Evolutionary conservation across 2,113 vertebrate genomes (phyloP).

Genomic region (Labeo rohita): DNA sequence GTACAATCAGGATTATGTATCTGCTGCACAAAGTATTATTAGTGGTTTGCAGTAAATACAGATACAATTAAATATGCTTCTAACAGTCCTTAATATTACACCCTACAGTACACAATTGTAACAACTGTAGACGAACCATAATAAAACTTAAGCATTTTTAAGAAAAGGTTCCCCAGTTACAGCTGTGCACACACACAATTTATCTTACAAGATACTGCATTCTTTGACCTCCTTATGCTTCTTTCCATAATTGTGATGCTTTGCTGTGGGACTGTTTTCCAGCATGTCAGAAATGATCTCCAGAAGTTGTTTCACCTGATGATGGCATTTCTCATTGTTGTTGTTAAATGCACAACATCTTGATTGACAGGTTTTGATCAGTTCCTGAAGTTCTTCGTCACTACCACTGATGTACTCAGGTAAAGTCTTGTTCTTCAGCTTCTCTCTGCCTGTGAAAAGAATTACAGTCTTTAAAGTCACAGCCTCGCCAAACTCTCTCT

Average conservation of each 20-base stretch:
- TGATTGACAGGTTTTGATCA: slow-evolving; percentile 20
- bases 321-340: slow-evolving; percentile 35
- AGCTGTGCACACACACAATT: neutral
- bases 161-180: neutral
- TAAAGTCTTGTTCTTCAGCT: slow-evolving; percentile 16
- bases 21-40: neutral
- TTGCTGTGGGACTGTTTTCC: neutral
- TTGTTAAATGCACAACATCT: slow-evolving; percentile 50
- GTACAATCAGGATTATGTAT: neutral
- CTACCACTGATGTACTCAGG: slow-evolving; percentile 13
- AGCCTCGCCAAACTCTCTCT: slow-evolving; percentile 41
- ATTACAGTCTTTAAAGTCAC: slow-evolving; percentile 27
- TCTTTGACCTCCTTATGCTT: neutral
- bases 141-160: neutral
- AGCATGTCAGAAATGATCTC: slow-evolving; percentile 16
- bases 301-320: slow-evolving; percentile 35
- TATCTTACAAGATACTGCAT: neutral
- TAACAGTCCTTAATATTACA: neutral
- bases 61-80: neutral
- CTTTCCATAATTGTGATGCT: neutral
- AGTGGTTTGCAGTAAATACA: neutral
- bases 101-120: neutral
- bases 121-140: neutral
- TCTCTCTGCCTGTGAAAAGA: slow-evolving; percentile 49
- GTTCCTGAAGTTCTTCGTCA: neutral